These are phyloP conservation scores for Chrysaora quinquecirrha DNA, from an alignment of 30 jellyfish, hydroid and myxozoan species.

Conservation along the genomic window DNA sequence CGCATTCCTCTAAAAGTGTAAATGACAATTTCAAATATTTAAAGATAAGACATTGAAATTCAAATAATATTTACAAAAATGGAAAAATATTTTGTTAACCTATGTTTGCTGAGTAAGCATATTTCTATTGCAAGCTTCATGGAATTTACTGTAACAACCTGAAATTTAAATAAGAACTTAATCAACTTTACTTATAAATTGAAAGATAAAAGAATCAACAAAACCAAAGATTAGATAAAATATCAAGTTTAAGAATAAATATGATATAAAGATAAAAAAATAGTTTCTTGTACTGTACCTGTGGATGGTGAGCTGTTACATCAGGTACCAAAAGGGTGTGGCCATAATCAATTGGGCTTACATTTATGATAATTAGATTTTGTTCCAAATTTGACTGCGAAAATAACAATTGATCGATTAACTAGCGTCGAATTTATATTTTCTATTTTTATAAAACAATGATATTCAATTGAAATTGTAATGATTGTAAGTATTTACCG, in stretches of 20 bases:
- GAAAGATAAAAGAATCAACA: not conserved
- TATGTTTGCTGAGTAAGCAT: constrained; percentile 63
- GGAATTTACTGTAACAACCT: constrained; percentile 42
- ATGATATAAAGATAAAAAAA: no score
- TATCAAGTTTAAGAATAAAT: no score
- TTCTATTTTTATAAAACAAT: not conserved
- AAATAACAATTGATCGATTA: not conserved
- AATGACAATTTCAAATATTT: not conserved
- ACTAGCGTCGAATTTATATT: not conserved
- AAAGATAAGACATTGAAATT: no score
- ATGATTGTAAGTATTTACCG: no score
- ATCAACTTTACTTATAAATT: not conserved
- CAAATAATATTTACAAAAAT: no score
- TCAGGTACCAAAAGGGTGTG: constrained; percentile 89
- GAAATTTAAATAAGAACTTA: not conserved
- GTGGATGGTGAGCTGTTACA: constrained; percentile 49
- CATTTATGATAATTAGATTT: constrained; percentile 69
- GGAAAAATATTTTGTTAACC: no score
- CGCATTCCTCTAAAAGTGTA: constrained; percentile 49
- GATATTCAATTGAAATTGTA: no score
- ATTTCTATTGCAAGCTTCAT: constrained; percentile 59
- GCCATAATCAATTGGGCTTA: constrained; percentile 94
- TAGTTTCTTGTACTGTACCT: constrained; percentile 43
- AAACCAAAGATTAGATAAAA: not conserved
- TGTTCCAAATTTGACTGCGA: constrained; percentile 11